These are phyloP conservation scores for Ommatoiulus sabulosus DNA, from an alignment of 2,888 invertebrate species.

Conservation along the genomic window DNA sequence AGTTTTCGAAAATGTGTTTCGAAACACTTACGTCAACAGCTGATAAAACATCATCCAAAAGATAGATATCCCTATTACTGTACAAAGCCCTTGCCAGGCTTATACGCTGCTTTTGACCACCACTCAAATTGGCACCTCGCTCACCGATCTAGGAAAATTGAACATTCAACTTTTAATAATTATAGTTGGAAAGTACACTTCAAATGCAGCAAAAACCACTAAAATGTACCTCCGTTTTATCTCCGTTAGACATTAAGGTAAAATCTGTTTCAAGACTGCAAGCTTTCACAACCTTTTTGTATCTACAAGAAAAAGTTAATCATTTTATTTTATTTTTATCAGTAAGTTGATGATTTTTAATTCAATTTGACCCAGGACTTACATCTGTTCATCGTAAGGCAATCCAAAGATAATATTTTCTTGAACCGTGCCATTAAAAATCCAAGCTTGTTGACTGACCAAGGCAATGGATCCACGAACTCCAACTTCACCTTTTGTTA, in stretches of 20 bases:
- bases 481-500: conserved; percentile 65
- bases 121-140: conserved; percentile 69
- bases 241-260: conserved; percentile 68
- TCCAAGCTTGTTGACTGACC: conserved; percentile 69
- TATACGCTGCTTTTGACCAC: conserved; percentile 73
- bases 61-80: conserved; percentile 69
- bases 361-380: not conserved
- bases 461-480: conserved; percentile 68
- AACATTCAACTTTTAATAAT: not conserved
- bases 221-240: conserved; percentile 68
- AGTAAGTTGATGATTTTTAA: not conserved
- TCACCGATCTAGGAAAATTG: conserved; percentile 69
- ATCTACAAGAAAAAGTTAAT: not conserved
- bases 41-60: conserved; percentile 74
- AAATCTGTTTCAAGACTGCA: conserved; percentile 69
- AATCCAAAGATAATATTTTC: conserved; percentile 70
- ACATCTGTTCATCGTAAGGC: conserved; percentile 65
- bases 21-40: conserved; percentile 72
- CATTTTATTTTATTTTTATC: not conserved
- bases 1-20: conserved; percentile 70
- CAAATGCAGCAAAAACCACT: not conserved
- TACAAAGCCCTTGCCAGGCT: conserved; percentile 73
- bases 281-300: conserved; percentile 62
- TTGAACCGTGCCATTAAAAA: conserved; percentile 68
- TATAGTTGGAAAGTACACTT: not conserved